Conservation (phyloP, 2,113 vertebrate genomes). For the Brevimyrus niger region DNA sequence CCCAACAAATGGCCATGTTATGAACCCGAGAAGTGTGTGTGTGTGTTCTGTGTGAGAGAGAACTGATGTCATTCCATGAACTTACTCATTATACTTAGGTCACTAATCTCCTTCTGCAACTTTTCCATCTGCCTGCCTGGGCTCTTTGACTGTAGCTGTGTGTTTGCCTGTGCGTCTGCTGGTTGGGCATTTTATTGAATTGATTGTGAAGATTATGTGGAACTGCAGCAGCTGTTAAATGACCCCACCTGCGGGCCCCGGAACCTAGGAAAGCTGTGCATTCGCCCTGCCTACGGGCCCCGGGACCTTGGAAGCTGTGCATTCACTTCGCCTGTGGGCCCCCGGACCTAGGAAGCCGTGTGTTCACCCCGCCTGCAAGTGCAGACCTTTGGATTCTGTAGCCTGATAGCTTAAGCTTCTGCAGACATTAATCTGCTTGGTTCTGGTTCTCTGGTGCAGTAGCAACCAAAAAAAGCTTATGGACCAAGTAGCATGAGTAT, state of each 20-base stretch:
- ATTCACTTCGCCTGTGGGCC: neutral
- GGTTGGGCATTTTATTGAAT: neutral
- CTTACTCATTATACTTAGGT: neutral
- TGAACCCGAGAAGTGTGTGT: neutral
- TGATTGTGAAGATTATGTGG: neutral
- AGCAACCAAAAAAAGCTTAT: neutral
- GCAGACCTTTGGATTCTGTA: neutral
- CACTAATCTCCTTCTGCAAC: neutral
- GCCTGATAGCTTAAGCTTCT: neutral
- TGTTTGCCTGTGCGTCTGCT: neutral
- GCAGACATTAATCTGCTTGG: neutral
- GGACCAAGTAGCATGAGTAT: neutral
- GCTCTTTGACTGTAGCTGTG: neutral
- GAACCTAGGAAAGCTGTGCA: neutral
- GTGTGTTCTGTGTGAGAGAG: neutral
- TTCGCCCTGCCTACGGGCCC: neutral
- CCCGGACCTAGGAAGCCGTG: too few species aligned
- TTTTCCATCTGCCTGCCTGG: neutral
- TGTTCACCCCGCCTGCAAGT: neutral
- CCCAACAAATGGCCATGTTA: neutral
- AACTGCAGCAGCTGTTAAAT: neutral
- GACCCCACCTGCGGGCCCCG: neutral
- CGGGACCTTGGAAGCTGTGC: neutral
- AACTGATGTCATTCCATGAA: constrained; percentile 8
- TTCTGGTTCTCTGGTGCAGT: neutral